Evolutionary conservation across 64 coral and sea anemone genomes (phyloP).

Genomic region (Stichodactyla mertensii): DNA sequence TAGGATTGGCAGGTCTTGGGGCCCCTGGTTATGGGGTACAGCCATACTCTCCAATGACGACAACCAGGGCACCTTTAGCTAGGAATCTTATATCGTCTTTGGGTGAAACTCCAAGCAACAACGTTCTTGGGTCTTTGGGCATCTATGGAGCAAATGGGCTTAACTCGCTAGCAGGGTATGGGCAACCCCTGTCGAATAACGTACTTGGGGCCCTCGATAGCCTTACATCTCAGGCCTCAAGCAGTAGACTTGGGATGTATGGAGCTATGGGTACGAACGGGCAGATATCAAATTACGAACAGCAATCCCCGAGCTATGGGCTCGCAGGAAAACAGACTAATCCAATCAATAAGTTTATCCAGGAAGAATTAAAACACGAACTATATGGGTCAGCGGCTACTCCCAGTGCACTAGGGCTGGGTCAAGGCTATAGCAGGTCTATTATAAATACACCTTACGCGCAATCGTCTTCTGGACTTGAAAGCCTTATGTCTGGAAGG

Average conservation of each 20-base stretch:
- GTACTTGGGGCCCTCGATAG: not conserved
- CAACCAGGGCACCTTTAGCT: conserved; percentile 1
- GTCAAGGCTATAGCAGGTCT: not conserved
- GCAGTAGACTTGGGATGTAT: not conserved
- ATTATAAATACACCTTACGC: not conserved
- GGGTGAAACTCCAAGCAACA: not conserved
- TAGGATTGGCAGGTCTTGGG: conserved; percentile 2
- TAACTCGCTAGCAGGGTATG: not conserved
- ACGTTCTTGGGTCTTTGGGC: not conserved
- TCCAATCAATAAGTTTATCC: not conserved
- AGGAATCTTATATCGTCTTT: conserved; percentile 23
- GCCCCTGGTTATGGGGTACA: not conserved
- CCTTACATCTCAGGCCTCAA: not conserved
- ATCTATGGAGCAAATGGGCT: not conserved
- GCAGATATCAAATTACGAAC: not conserved
- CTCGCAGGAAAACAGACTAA: not conserved
- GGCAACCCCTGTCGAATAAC: not conserved
- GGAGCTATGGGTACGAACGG: not conserved
- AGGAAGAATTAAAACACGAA: not conserved
- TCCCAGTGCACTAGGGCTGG: not conserved
- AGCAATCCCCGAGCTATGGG: not conserved
- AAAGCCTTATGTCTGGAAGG: not conserved
- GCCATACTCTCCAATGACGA: not conserved
- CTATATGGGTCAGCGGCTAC: not conserved
- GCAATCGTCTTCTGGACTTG: not conserved